These are phyloP conservation scores for Phalacrocorax brasilianus DNA, from an alignment of 2,113 vertebrate species.

Conservation along the genomic window DNA sequence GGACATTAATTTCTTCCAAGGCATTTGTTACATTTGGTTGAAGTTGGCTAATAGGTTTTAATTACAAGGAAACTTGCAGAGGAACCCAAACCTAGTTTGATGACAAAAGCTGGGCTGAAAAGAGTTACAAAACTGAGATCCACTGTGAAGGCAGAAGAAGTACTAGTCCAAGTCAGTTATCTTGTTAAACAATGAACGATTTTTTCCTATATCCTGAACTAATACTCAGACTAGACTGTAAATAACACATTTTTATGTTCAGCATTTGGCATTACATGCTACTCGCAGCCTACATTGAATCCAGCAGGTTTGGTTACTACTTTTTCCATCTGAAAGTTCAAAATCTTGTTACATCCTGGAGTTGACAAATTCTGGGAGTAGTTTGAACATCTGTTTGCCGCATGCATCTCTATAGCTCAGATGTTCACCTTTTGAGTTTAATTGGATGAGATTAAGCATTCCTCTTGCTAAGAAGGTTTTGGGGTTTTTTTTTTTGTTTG, in stretches of 20 bases:
- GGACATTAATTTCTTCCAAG: neutral
- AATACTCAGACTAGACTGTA: neutral
- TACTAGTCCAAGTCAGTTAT: neutral
- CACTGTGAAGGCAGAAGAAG: neutral
- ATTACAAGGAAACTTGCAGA: neutral
- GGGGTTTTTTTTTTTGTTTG: neutral
- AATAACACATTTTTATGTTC: neutral
- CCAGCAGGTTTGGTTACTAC: neutral
- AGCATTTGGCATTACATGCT: neutral
- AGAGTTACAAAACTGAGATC: neutral
- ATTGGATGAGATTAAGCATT: neutral
- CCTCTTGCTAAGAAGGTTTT: neutral
- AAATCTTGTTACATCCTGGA: neutral
- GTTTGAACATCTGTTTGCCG: neutral
- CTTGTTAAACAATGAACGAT: neutral
- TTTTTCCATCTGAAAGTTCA: neutral
- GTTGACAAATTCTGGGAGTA: neutral
- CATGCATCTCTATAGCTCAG: neutral
- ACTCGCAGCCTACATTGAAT: neutral
- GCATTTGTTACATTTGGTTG: neutral
- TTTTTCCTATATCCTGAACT: neutral
- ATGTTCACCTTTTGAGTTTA: neutral
- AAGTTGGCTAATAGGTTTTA: neutral
- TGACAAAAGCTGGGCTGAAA: neutral
- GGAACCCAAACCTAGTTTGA: neutral